Evolutionary conservation across 2,888 invertebrate species (phyloP).

Genomic region (Meghimatium bilineatum): DNA sequence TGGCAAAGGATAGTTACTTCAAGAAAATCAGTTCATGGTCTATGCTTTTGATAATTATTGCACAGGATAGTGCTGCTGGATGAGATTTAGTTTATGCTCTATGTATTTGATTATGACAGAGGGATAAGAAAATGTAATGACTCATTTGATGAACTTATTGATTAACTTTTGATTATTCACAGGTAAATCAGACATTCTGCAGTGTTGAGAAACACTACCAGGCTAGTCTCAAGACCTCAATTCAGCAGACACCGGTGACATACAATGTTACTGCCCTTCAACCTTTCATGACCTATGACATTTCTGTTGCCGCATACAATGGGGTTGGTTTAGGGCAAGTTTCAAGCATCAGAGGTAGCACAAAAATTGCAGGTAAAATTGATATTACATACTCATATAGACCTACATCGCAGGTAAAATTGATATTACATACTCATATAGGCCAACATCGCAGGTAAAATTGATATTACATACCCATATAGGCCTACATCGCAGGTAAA

Average conservation of each 20-base stretch:
- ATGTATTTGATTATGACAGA: too few species aligned
- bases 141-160: not conserved
- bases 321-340: conserved; percentile 24
- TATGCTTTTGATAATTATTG: too few species aligned
- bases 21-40: too few species aligned
- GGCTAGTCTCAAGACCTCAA: not conserved
- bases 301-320: conserved; percentile 35
- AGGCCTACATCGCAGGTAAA: not conserved
- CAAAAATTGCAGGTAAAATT: conserved; percentile 13
- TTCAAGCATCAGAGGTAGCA: not conserved
- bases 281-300: conserved; percentile 28
- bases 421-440: too few species aligned
- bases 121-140: not conserved
- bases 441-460: not conserved
- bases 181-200: conserved; percentile 18
- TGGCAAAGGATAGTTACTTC: too few species aligned
- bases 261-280: conserved; percentile 32
- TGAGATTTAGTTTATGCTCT: not conserved
- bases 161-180: not conserved
- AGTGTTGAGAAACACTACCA: not conserved
- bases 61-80: too few species aligned
- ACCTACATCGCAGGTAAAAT: not conserved
- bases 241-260: not conserved
- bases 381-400: too few species aligned
- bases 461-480: too few species aligned